A percentile compares a stretch with the other conserved stretches of the same genome.
These are phyloP conservation scores for Eupeodes corollae DNA, from an alignment of 1,140 invertebrate genomes.

Conservation along the genomic window DNA sequence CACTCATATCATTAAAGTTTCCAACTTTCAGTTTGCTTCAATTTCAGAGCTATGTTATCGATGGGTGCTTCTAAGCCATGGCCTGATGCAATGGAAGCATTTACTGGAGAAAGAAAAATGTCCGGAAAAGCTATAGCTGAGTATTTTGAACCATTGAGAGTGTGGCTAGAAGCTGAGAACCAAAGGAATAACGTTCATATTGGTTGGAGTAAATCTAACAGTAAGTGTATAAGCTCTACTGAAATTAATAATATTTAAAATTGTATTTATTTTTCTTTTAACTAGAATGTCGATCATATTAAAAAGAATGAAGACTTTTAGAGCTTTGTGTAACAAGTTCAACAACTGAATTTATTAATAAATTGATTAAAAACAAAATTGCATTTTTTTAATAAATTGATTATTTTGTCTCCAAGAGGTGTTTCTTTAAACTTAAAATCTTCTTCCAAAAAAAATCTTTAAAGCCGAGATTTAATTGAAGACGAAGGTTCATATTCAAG, in stretches of 20 bases:
- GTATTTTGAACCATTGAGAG: constrained; percentile 62
- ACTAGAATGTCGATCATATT: background rate
- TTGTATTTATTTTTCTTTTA: background rate
- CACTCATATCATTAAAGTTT: background rate
- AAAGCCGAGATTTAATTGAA: too few relatives aligned
- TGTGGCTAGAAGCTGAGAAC: constrained; percentile 73
- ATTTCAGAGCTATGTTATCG: constrained; percentile 58
- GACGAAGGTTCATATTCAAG: too few relatives aligned
- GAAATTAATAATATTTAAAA: background rate
- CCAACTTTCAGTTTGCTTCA: background rate
- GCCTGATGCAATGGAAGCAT: constrained; percentile 66
- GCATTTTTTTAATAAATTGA: too few relatives aligned
- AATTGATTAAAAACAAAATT: too few relatives aligned
- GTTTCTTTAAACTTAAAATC: too few relatives aligned
- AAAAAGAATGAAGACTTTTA: too few relatives aligned
- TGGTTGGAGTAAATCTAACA: constrained; percentile 55
- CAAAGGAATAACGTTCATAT: constrained; percentile 54
- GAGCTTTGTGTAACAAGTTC: too few relatives aligned
- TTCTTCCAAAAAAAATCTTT: too few relatives aligned
- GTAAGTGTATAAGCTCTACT: constrained; percentile 24
- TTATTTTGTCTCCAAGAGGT: too few relatives aligned
- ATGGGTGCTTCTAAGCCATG: constrained; percentile 71
- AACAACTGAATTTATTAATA: too few relatives aligned
- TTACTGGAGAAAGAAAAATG: constrained; percentile 68
- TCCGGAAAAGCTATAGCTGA: constrained; percentile 59